phyloP scores from a whole-genome alignment of 2,888 invertebrate species.

The Papilio demoleus region DNA sequence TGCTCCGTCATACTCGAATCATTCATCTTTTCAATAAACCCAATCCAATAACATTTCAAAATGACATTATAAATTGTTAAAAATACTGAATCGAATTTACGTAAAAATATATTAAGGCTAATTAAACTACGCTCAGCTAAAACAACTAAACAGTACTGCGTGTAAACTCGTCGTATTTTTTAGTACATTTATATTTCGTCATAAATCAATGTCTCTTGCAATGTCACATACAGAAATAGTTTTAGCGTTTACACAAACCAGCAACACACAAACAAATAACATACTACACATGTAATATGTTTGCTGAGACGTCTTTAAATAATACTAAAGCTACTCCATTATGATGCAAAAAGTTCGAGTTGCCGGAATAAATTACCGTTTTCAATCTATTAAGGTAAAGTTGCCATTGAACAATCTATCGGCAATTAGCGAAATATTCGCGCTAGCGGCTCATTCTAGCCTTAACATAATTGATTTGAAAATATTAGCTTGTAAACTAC shows the following conservation, averaged over 20 bases:
- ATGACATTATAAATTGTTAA: not conserved
- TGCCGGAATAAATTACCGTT: too few species aligned
- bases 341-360: too few species aligned
- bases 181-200: constrained; percentile 16
- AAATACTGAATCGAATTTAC: not conserved
- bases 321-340: too few species aligned
- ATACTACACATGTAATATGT: not conserved
- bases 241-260: constrained; percentile 37
- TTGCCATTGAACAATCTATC: too few species aligned
- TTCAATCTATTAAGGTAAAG: too few species aligned
- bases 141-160: constrained; percentile 56
- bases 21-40: not conserved
- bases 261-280: not conserved
- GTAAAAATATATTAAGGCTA: not conserved
- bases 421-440: too few species aligned
- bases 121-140: constrained; percentile 12
- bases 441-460: too few species aligned
- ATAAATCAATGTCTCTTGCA: constrained; percentile 36
- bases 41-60: constrained; percentile 7
- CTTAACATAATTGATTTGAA: not conserved
- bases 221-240: constrained; percentile 37
- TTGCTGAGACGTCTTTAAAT: not conserved
- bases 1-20: not conserved
- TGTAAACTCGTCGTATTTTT: constrained; percentile 3
- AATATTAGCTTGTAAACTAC: not conserved